A percentile compares a stretch with the other conserved stretches of the same genome.
Conservation (phyloP, 2,797 vertebrate genomes). For the Leptoclinus maculatus region DNA sequence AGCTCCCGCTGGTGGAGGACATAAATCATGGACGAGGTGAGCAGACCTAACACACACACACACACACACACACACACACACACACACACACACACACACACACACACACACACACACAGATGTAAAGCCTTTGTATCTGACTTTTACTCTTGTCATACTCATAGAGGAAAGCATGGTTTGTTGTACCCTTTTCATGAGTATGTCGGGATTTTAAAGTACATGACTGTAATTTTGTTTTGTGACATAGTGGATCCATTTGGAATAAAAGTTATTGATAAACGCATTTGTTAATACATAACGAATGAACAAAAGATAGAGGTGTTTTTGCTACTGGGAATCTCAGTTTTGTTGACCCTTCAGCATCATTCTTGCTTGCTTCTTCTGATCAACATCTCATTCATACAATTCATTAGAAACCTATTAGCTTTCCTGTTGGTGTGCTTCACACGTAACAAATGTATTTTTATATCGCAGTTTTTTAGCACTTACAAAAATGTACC, state of each 20-base stretch:
- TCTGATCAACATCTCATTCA: neutral
- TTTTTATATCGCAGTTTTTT: no score
- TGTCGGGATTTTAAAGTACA: neutral
- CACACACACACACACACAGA: conserved; percentile 16
- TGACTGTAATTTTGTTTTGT: neutral
- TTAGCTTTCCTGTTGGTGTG: neutral
- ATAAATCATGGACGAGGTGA: neutral
- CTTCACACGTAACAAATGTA: no score
- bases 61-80: no score
- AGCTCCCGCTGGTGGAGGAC: neutral
- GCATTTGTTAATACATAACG: neutral
- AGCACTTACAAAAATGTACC: no score
- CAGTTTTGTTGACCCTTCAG: neutral
- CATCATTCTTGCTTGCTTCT: neutral
- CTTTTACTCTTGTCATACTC: conserved; percentile 4
- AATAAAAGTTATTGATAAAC: neutral
- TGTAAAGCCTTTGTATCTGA: no score
- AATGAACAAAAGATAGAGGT: neutral
- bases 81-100: conserved; percentile 21
- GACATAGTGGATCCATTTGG: neutral
- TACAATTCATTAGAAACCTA: neutral
- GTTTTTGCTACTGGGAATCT: neutral
- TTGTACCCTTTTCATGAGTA: no score
- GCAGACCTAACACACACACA: conserved; percentile 24
- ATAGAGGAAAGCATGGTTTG: no score